Percentiles rank a stretch among this genome's conserved stretches.
Evolutionary conservation across 2,888 invertebrate species (phyloP).

Genomic region (Sarcophaga variegata): DNA sequence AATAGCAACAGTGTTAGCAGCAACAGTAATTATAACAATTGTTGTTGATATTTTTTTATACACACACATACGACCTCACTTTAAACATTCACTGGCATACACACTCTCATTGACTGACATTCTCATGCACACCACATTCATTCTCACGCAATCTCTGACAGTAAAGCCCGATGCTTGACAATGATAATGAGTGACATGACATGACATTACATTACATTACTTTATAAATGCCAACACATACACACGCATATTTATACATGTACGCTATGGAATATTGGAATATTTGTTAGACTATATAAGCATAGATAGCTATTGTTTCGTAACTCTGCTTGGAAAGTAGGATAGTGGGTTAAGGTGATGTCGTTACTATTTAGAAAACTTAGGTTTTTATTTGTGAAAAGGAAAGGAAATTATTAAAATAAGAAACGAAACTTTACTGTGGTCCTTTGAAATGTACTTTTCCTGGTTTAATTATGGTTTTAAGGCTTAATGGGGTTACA

Average conservation of each 20-base stretch:
- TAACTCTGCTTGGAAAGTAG: background rate
- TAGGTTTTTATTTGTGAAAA: background rate
- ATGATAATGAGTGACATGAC: conserved; percentile 69
- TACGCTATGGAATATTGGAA: too few relatives aligned
- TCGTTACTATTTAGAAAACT: background rate
- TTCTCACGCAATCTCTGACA: conserved; percentile 34
- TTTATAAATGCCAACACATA: conserved; percentile 20
- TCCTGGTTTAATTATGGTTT: too few relatives aligned
- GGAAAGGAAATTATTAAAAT: too few relatives aligned
- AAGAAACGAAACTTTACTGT: too few relatives aligned
- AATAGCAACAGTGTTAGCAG: background rate
- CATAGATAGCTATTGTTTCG: background rate
- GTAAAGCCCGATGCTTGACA: conserved; percentile 56
- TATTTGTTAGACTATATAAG: background rate
- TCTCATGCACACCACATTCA: conserved; percentile 7
- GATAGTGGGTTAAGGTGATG: background rate
- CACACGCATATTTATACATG: background rate
- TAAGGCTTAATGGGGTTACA: too few relatives aligned
- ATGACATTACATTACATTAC: conserved; percentile 44
- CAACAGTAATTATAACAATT: conserved; percentile 7
- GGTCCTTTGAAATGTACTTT: too few relatives aligned
- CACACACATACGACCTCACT: background rate
- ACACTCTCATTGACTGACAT: background rate
- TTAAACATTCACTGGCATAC: too few relatives aligned
- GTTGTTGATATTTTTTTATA: conserved; percentile 15